These are phyloP conservation scores for Cardiocondyla obscurior DNA, from an alignment of 1,140 invertebrate species.

Conservation along the genomic window DNA sequence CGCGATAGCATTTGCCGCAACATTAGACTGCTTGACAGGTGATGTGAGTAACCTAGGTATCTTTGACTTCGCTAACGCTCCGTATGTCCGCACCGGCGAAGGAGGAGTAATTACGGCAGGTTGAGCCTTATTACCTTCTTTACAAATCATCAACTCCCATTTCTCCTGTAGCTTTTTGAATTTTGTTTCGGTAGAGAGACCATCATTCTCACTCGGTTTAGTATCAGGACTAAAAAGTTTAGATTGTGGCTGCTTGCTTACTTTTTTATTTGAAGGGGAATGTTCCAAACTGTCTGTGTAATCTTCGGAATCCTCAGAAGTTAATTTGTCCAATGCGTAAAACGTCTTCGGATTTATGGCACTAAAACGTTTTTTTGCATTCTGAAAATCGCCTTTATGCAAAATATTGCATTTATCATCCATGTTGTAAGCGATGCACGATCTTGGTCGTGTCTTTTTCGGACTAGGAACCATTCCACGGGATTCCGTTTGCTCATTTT, in stretches of 20 bases:
- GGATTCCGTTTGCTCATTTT: slow-evolving; percentile 82
- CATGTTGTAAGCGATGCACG: slow-evolving; percentile 86
- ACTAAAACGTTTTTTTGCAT: slow-evolving; percentile 89
- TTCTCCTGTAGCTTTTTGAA: slow-evolving; percentile 93
- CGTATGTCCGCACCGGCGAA: slow-evolving; percentile 82
- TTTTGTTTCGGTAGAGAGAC: slow-evolving; percentile 81
- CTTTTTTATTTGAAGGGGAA: slow-evolving; percentile 80
- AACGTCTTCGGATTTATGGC: slow-evolving; percentile 88
- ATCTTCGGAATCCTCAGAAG: slow-evolving; percentile 88
- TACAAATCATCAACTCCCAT: slow-evolving; percentile 91
- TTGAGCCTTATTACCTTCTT: slow-evolving; percentile 81
- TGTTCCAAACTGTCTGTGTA: slow-evolving; percentile 90
- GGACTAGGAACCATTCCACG: slow-evolving; percentile 80
- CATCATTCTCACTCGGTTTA: slow-evolving; percentile 77
- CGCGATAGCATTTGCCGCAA: slow-evolving; percentile 63
- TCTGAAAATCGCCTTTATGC: slow-evolving; percentile 85
- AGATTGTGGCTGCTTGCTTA: slow-evolving; percentile 62
- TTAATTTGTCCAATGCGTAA: slow-evolving; percentile 88
- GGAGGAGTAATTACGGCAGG: slow-evolving; percentile 74
- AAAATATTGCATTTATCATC: slow-evolving; percentile 82
- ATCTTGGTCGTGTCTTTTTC: slow-evolving; percentile 87
- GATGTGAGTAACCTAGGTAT: slow-evolving; percentile 89
- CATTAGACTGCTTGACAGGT: slow-evolving; percentile 84
- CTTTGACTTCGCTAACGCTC: slow-evolving; percentile 85
- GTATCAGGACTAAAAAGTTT: slow-evolving; percentile 59